Conservation (phyloP, 1,140 invertebrate species). For the Cydia splendana region DNA sequence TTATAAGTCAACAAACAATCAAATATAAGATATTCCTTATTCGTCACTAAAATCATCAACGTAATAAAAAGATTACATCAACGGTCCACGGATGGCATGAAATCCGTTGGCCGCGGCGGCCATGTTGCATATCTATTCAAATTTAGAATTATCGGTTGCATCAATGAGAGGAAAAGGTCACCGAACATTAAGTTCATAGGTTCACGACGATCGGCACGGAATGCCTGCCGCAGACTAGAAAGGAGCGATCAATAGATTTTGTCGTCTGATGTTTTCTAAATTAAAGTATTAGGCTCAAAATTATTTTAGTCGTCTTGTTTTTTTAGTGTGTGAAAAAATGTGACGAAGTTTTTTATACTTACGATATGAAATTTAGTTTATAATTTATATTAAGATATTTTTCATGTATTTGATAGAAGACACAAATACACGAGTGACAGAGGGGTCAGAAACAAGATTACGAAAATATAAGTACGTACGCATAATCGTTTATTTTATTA, state of each 20-base stretch:
- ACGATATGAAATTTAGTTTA: too few relatives aligned
- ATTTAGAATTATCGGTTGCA: constrained; percentile 27
- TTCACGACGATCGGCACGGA: constrained; percentile 19
- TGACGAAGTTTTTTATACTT: too few relatives aligned
- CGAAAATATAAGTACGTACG: too few relatives aligned
- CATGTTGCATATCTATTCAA: constrained; percentile 27
- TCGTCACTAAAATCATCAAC: not conserved
- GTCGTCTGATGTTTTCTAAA: too few relatives aligned
- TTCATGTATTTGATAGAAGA: too few relatives aligned
- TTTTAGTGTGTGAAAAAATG: too few relatives aligned
- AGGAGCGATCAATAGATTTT: not conserved
- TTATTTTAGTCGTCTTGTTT: too few relatives aligned
- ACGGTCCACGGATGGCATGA: not conserved
- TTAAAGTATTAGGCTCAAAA: not conserved
- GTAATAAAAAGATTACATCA: not conserved
- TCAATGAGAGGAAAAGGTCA: constrained; percentile 20
- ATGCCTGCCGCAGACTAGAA: not conserved
- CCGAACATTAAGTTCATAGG: constrained; percentile 29
- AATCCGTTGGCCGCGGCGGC: not conserved
- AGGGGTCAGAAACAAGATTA: too few relatives aligned
- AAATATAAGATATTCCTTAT: not conserved
- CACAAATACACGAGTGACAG: too few relatives aligned
- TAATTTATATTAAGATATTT: too few relatives aligned
- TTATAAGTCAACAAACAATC: too few relatives aligned
- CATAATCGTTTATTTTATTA: too few relatives aligned